Evolutionary conservation across 2,888 invertebrate species (phyloP).

Genomic region (Toxonevra muliebris): DNA sequence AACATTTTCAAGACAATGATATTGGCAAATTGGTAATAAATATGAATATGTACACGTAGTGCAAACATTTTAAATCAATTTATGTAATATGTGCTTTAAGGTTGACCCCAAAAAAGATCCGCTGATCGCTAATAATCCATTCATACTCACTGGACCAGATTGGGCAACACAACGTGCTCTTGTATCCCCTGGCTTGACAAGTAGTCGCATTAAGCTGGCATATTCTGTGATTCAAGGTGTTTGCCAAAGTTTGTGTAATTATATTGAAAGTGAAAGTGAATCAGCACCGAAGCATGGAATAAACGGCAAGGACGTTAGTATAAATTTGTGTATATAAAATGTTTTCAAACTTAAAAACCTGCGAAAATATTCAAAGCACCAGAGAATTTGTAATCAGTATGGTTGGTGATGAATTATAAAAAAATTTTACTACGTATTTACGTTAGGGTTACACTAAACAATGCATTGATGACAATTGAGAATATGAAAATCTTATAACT

Average conservation of each 20-base stretch:
- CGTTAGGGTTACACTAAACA: too few relatives aligned
- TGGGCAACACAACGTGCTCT: conserved; percentile 67
- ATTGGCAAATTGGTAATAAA: conserved; percentile 43
- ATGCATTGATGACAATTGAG: too few relatives aligned
- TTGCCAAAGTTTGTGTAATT: conserved; percentile 61
- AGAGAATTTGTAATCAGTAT: too few relatives aligned
- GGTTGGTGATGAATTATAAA: not conserved
- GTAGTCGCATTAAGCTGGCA: conserved; percentile 66
- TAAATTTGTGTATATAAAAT: not conserved
- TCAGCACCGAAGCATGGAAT: conserved; percentile 52
- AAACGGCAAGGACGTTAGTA: conserved; percentile 64
- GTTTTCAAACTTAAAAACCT: not conserved
- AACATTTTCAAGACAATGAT: conserved; percentile 61
- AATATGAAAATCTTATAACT: too few relatives aligned
- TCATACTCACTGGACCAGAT: conserved; percentile 65
- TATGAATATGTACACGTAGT: not conserved
- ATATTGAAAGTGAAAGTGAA: conserved; percentile 53
- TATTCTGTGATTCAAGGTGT: conserved; percentile 65
- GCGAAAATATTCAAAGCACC: too few relatives aligned
- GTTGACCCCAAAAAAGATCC: conserved; percentile 65
- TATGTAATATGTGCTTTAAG: conserved; percentile 34
- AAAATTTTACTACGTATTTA: too few relatives aligned
- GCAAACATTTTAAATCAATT: not conserved
- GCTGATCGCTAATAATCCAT: conserved; percentile 66
- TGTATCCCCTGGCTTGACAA: conserved; percentile 67